Percentiles rank a stretch among this genome's conserved stretches.
Evolutionary conservation across 2,113 vertebrate species (phyloP).

Genomic region (Microtus ochrogaster): DNA sequence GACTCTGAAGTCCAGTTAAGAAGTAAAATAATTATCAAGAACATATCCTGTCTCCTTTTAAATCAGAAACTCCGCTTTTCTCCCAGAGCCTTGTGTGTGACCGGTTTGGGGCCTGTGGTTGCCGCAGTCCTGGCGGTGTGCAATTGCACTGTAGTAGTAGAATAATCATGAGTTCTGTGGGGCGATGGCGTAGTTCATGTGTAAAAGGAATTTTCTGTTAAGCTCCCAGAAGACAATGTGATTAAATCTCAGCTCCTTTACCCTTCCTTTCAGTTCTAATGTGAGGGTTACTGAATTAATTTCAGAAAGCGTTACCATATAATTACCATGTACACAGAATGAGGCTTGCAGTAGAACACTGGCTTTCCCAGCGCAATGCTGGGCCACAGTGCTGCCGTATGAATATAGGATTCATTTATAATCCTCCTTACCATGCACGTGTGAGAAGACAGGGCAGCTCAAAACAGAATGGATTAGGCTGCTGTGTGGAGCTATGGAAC

Average conservation of each 20-base stretch:
- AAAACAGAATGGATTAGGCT: not conserved
- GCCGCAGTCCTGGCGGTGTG: not conserved
- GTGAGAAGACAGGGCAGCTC: constrained; percentile 33
- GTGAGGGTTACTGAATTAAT: constrained; percentile 60
- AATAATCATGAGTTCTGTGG: not conserved
- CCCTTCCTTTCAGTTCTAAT: constrained; percentile 8
- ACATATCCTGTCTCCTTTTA: not conserved
- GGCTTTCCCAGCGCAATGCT: constrained; percentile 67
- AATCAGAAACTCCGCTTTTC: not conserved
- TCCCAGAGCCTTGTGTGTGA: accelerated
- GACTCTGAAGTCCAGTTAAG: not conserved
- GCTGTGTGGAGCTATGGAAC: not conserved
- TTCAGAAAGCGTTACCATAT: constrained; percentile 63
- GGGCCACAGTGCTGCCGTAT: constrained; percentile 18
- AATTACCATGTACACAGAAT: constrained; percentile 60
- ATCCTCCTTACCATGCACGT: not conserved
- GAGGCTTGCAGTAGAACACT: constrained; percentile 48
- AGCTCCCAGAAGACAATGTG: constrained; percentile 42
- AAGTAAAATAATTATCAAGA: not conserved
- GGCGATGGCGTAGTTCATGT: not conserved
- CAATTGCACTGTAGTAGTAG: too few species aligned
- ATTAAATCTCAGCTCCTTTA: constrained; percentile 59
- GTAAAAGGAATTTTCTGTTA: constrained; percentile 39
- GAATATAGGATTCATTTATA: constrained; percentile 63
- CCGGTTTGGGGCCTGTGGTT: not conserved